These are phyloP conservation scores for Ceyx melanurus DNA, from an alignment of 2,113 vertebrate genomes.

Conservation along the genomic window DNA sequence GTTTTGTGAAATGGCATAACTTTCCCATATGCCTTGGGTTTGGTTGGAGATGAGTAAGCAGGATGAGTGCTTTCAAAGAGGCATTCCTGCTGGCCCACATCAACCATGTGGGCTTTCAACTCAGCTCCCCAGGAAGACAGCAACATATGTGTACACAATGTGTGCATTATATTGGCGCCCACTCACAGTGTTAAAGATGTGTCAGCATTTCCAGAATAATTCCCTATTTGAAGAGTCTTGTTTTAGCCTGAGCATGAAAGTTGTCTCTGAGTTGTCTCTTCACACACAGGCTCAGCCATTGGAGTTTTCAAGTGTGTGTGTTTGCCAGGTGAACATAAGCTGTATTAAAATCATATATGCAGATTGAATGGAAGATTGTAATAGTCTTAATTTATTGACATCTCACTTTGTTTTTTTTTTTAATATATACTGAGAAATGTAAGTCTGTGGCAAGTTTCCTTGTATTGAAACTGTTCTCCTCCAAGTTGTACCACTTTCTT, in stretches of 20 bases:
- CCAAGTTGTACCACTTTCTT: not conserved
- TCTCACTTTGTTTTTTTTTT: not conserved
- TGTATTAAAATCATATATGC: not conserved
- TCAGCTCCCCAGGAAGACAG: constrained; percentile 66
- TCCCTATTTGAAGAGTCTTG: constrained; percentile 38
- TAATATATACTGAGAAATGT: not conserved
- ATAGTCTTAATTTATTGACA: not conserved
- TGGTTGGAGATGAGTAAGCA: constrained; percentile 44
- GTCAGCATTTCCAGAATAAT: constrained; percentile 66
- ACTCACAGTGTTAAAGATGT: constrained; percentile 47
- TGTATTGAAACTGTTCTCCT: not conserved
- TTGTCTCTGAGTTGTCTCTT: not conserved
- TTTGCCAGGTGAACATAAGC: constrained; percentile 9
- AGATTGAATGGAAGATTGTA: not conserved
- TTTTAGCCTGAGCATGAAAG: not conserved
- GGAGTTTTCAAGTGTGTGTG: not conserved
- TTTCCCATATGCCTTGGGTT: constrained; percentile 19
- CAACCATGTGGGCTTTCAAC: constrained; percentile 52
- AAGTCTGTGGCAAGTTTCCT: not conserved
- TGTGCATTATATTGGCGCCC: constrained; percentile 61
- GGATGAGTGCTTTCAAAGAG: constrained; percentile 58
- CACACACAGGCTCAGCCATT: not conserved
- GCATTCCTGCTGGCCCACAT: constrained; percentile 70
- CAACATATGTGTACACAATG: constrained; percentile 68
- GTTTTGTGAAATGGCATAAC: not conserved